A percentile compares a stretch with the other conserved stretches of the same genome.
These are phyloP conservation scores for human DNA, from an alignment of 2,113 vertebrate species.

Conservation along the genomic window GRCh38 chrX:153539501-153540000, in stretches of 20 bases:
- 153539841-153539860: not conserved
- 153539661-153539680: conserved; percentile 43
- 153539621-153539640: not conserved
- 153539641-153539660: not conserved
- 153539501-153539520: not conserved
- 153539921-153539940: not conserved
- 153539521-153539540: not conserved
- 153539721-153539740: no score
- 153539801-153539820: not conserved
- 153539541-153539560: not conserved
- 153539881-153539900: not conserved
- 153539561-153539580: not conserved
- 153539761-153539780: not conserved
- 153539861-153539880: not conserved
- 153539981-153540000: not conserved
- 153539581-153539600: not conserved
- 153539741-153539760: not conserved
- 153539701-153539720: no score
- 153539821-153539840: not conserved
- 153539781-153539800: not conserved
- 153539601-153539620: not conserved
- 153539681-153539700: not conserved
- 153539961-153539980: not conserved
- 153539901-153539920: not conserved
- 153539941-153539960: not conserved